Evolutionary conservation across 2,888 invertebrate species (phyloP).

Genomic region (Tetranychus piercei): DNA sequence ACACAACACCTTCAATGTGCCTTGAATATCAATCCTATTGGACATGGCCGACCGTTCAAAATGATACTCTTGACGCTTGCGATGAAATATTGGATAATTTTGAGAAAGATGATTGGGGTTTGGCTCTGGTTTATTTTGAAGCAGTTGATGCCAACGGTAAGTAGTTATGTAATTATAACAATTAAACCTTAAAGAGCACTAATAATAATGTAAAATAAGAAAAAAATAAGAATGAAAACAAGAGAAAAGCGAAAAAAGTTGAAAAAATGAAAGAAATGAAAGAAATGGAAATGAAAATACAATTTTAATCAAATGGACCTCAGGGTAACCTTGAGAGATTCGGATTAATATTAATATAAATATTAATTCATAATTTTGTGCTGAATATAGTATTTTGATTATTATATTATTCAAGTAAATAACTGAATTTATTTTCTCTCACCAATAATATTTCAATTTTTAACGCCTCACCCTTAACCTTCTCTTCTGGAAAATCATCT

Average conservation of each 20-base stretch:
- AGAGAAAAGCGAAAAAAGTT: neutral
- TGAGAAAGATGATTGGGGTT: slow-evolving; percentile 21
- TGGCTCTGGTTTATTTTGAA: slow-evolving; percentile 25
- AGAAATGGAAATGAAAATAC: neutral
- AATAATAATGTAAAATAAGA: no score
- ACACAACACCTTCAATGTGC: slow-evolving; percentile 13
- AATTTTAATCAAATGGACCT: neutral
- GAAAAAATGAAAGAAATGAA: neutral
- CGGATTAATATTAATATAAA: no score
- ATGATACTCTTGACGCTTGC: slow-evolving; percentile 17
- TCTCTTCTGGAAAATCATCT: neutral
- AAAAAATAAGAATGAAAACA: neutral
- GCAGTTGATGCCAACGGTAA: slow-evolving; percentile 25
- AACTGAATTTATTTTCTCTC: neutral
- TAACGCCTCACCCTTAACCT: neutral
- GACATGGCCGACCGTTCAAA: slow-evolving; percentile 16
- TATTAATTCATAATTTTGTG: neutral
- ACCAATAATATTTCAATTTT: neutral
- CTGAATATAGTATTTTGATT: neutral
- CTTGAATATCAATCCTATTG: slow-evolving; percentile 18
- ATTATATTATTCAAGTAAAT: neutral
- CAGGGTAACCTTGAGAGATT: neutral
- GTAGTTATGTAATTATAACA: neutral
- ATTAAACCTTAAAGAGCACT: neutral
- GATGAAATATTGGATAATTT: slow-evolving; percentile 23